These are phyloP conservation scores for Danio kyathit DNA, from an alignment of 2,797 vertebrate species.

Conservation along the genomic window DNA sequence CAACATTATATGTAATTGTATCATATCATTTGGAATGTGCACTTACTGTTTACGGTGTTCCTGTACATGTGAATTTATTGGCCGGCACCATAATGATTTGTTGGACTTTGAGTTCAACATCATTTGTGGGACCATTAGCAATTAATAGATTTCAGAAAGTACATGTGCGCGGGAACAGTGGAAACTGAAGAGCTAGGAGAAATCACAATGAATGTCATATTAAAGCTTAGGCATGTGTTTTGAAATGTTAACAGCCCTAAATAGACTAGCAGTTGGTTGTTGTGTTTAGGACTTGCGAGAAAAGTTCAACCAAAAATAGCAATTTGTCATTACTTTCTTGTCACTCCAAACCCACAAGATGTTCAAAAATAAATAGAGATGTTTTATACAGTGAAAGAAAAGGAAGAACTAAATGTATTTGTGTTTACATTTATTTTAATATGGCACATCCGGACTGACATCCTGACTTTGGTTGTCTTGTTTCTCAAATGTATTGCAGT, in stretches of 20 bases:
- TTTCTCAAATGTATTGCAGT: no score
- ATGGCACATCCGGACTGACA: no score
- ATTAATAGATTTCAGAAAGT: slow-evolving; percentile 3
- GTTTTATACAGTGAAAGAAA: background rate
- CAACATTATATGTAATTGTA: slow-evolving; percentile 20
- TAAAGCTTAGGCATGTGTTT: background rate
- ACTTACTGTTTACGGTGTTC: slow-evolving; percentile 22
- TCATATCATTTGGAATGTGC: slow-evolving; percentile 41
- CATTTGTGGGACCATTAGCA: background rate
- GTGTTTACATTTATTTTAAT: no score
- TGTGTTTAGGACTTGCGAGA: background rate
- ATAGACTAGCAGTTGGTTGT: slow-evolving; percentile 15
- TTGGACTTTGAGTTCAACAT: background rate
- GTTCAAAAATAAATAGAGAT: background rate
- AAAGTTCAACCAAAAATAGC: background rate
- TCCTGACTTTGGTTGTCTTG: no score
- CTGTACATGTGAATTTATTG: background rate
- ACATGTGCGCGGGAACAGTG: no score
- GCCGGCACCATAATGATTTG: background rate
- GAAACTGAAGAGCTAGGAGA: slow-evolving; percentile 4
- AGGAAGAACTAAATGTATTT: no score
- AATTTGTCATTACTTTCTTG: background rate
- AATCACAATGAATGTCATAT: slow-evolving; percentile 13
- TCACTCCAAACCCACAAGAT: background rate
- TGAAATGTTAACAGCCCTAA: background rate